Conservation (phyloP, 2,888 invertebrate genomes). For the Dysmachus trigonus region DNA sequence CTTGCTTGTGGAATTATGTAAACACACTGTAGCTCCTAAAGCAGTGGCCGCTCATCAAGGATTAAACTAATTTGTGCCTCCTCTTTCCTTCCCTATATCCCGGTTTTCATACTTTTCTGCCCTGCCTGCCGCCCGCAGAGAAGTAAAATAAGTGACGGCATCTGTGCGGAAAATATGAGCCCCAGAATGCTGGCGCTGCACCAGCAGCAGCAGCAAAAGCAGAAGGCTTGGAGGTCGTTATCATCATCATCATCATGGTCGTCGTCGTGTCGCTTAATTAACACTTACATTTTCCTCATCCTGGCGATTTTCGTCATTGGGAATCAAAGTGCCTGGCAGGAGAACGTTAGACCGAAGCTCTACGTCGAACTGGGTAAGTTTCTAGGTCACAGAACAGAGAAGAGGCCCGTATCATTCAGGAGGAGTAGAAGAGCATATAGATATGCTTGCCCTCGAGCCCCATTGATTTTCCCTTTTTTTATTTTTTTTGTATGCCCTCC, state of each 20-base stretch:
- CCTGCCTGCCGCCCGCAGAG: neutral
- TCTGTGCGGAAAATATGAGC: neutral
- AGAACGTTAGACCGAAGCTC: slow-evolving; percentile 91
- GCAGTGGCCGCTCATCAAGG: neutral
- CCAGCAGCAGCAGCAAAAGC: too few species aligned
- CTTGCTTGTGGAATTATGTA: neutral
- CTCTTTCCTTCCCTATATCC: neutral
- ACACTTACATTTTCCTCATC: slow-evolving; percentile 57
- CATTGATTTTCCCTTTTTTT: neutral
- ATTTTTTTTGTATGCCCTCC: neutral
- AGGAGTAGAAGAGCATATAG: neutral
- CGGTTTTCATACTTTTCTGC: neutral
- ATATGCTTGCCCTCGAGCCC: neutral
- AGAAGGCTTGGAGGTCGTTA: neutral
- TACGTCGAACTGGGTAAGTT: slow-evolving; percentile 90
- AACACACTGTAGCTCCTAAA: neutral
- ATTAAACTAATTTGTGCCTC: neutral
- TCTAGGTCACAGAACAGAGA: neutral
- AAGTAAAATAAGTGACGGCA: slow-evolving; percentile 9
- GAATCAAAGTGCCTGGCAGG: slow-evolving; percentile 80
- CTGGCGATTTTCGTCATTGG: slow-evolving; percentile 63
- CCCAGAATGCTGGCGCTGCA: neutral
- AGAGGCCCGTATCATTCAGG: neutral
- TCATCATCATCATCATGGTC: too few species aligned
- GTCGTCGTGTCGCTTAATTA: slow-evolving; percentile 44